Evolutionary conservation across 1,140 invertebrate genomes (phyloP).

Genomic region (Spodoptera litura): DNA sequence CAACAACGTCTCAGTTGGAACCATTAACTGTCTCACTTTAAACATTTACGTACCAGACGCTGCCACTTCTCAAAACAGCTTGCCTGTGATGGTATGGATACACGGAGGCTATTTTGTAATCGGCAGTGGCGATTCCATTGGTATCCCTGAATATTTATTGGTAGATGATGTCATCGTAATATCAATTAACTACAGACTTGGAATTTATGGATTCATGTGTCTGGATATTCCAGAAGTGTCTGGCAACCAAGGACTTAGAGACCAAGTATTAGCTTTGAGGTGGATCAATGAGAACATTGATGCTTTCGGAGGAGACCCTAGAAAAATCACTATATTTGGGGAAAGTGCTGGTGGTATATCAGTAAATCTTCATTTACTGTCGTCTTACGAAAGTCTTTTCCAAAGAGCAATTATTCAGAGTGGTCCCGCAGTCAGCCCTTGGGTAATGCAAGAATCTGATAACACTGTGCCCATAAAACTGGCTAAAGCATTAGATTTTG

Average conservation of each 20-base stretch:
- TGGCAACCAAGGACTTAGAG: conserved; percentile 60
- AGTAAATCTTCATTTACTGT: conserved; percentile 52
- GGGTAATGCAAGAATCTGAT: neutral
- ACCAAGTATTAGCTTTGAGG: conserved; percentile 57
- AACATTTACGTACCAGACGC: conserved; percentile 70
- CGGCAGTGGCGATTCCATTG: neutral
- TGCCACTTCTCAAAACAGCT: conserved; percentile 49
- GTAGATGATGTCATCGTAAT: conserved; percentile 47
- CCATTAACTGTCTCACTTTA: conserved; percentile 67
- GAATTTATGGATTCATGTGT: conserved; percentile 53
- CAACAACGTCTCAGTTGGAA: conserved; percentile 51
- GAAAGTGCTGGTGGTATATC: conserved; percentile 50
- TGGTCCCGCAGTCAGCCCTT: conserved; percentile 9
- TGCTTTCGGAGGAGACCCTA: conserved; percentile 54
- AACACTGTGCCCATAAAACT: neutral
- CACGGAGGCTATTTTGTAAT: conserved; percentile 89
- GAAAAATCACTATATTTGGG: conserved; percentile 52
- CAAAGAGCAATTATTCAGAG: conserved; percentile 55
- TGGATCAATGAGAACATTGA: conserved; percentile 60
- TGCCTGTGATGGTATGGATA: conserved; percentile 90
- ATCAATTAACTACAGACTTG: conserved; percentile 47
- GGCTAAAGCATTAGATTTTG: conserved; percentile 51
- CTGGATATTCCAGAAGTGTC: conserved; percentile 46
- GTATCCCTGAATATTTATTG: neutral
- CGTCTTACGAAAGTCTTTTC: conserved; percentile 50